Conservation (phyloP, 2,888 invertebrate species). For the Ochlodes sylvanus region DNA sequence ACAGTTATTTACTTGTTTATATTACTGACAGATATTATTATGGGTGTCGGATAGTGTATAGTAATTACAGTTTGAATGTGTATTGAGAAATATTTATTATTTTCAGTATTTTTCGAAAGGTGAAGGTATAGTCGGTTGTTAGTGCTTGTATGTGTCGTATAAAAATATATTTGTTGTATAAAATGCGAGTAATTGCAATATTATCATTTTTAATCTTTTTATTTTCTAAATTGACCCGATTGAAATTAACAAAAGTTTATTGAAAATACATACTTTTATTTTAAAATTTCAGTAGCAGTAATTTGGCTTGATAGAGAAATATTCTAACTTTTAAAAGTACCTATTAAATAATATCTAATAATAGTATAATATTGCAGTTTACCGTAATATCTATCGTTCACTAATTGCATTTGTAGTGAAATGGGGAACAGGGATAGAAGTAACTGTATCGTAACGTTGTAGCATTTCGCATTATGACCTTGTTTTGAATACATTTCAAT, state of each 20-base stretch:
- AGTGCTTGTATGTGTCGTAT: slow-evolving; percentile 2
- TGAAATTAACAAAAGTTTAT: no score
- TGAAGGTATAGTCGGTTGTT: background rate
- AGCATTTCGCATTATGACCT: background rate
- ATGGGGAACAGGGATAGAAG: background rate
- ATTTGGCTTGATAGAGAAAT: no score
- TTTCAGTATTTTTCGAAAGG: no score
- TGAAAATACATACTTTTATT: no score
- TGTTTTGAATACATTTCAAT: background rate
- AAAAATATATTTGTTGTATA: background rate
- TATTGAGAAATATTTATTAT: no score
- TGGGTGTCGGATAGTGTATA: no score
- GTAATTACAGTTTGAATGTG: no score
- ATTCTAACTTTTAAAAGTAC: no score
- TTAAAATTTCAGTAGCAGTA: no score
- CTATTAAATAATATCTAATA: background rate
- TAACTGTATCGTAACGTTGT: background rate
- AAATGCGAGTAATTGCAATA: slow-evolving; percentile 1
- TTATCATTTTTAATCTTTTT: background rate
- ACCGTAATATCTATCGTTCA: background rate
- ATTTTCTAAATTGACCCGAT: no score
- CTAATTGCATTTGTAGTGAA: background rate
- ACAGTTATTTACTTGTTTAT: no score
- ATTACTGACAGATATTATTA: no score
- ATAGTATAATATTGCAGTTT: slow-evolving; percentile 7